phyloP scores from a whole-genome alignment of 2,888 invertebrate species.

The Catocala fraxini region DNA sequence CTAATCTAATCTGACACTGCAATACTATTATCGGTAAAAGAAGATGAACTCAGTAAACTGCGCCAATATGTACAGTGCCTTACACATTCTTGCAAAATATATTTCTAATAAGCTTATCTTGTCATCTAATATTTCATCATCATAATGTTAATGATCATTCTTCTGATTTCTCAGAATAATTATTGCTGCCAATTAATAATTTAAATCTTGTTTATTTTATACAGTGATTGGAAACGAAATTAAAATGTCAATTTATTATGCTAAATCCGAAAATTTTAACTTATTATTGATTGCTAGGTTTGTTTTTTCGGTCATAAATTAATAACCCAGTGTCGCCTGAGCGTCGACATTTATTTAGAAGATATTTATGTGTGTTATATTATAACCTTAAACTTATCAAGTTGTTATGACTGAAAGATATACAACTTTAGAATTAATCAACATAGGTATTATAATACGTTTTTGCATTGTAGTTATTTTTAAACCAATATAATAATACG shows the following conservation, averaged over 20 bases:
- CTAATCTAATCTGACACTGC: too few species aligned
- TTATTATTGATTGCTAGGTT: conserved; percentile 21
- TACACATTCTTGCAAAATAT: conserved; percentile 38
- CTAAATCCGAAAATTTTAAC: conserved; percentile 31
- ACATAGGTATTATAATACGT: too few species aligned
- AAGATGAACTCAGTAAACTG: too few species aligned
- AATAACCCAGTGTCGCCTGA: conserved; percentile 11
- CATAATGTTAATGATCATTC: conserved; percentile 39
- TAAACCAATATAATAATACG: too few species aligned
- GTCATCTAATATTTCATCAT: conserved; percentile 44
- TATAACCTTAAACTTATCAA: conserved; percentile 3
- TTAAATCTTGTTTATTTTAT: conserved; percentile 42
- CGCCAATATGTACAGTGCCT: not conserved
- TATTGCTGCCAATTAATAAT: conserved; percentile 49
- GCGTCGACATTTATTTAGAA: not conserved
- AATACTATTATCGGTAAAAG: too few species aligned
- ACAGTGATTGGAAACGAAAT: conserved; percentile 45
- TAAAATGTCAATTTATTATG: conserved; percentile 50
- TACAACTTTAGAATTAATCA: too few species aligned
- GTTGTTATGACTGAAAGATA: conserved; percentile 1
- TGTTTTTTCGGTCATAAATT: conserved; percentile 33
- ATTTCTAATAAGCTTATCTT: conserved; percentile 39
- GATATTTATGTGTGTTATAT: not conserved
- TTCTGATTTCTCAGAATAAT: conserved; percentile 39
- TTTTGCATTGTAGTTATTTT: too few species aligned